Base-by-base conservation (phyloP, 2,113 vertebrate species). In the Meles meles region DNA sequence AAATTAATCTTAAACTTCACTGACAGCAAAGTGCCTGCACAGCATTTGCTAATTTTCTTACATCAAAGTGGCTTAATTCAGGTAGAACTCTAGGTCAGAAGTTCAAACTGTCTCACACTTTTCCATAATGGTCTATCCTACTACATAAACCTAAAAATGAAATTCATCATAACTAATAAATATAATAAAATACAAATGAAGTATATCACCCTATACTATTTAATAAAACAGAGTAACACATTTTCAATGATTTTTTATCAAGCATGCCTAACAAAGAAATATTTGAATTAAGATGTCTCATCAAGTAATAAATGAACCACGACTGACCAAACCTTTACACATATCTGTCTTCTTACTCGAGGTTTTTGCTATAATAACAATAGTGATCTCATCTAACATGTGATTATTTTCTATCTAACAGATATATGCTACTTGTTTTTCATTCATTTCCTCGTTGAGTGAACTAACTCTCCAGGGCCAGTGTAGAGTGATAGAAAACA, bases 11-110 rank as follows among this genome's bases (percentile, higher is more conserved):
- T 59, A 83, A 77, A 88, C 79, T 55, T 81, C 25, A 23, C n/a
- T 49, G 21, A 80, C 31, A 90, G 20, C 15, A 27, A 94, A 95
- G 55, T 92, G 10, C 34, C 34, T 61, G 5, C 17, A 82, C 5
- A 81, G 13, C 21, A 69, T 86, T 87, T 94, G 14, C 14, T 94
- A 31, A 85, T 91, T 88, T 91, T 96, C 52, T 92, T 86, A 88
- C 92, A 80, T 88, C 31, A 49, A 85, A 88, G 37, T 39, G 23
- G 39, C 17, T 90, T 93, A 88, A 57, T 94, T 93, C 29, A 93
- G 71, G 77, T 61, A 90, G 9, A 82, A 52, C 5, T 55, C 12
- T 74, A 59, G 52, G 57, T 91, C 55, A 79, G 21, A 92, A 86
- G 1, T 37, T 90, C 34, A 79, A 87, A 90, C 6, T 2, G 55